Conservation (phyloP, 2,797 vertebrate genomes). For the Chelmon rostratus region DNA sequence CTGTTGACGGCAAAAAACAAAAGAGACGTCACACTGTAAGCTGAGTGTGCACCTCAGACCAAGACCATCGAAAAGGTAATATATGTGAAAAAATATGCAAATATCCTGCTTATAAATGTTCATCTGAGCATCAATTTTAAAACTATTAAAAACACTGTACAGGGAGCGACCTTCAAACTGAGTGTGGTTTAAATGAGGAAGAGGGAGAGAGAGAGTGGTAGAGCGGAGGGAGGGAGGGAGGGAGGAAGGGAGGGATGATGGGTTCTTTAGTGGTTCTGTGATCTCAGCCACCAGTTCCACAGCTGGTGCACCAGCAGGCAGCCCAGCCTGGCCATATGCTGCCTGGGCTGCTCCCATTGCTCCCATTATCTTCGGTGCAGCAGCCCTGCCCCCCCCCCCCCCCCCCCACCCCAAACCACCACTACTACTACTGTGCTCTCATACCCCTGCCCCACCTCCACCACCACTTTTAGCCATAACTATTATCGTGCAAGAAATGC, state of each 20-base stretch:
- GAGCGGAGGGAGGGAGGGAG: conserved; percentile 1
- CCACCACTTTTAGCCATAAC: conserved; percentile 22
- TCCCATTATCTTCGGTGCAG: conserved; percentile 91
- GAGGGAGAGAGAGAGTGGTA: conserved; percentile 47
- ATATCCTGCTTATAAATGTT: too few species aligned
- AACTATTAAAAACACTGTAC: too few species aligned
- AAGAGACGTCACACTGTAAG: neutral
- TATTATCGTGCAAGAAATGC: neutral
- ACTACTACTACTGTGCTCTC: conserved; percentile 27
- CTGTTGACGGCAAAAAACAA: neutral
- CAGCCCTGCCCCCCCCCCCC: conserved; percentile 49
- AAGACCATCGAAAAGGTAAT: too few species aligned
- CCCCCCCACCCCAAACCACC: conserved; percentile 8
- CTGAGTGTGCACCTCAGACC: too few species aligned
- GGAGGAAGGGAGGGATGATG: conserved; percentile 52
- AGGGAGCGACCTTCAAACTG: too few species aligned
- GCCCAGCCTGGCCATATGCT: conserved; percentile 93
- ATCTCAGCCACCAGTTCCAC: conserved; percentile 91
- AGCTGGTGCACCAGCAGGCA: conserved; percentile 96
- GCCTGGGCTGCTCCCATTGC: conserved; percentile 91
- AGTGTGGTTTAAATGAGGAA: too few species aligned
- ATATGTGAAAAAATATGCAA: too few species aligned
- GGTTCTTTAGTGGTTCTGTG: conserved; percentile 86
- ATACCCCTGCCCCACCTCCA: neutral
- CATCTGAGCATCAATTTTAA: too few species aligned